phyloP scores from a whole-genome alignment of 1,140 invertebrate genomes.

The Eulimnadia texana region DNA sequence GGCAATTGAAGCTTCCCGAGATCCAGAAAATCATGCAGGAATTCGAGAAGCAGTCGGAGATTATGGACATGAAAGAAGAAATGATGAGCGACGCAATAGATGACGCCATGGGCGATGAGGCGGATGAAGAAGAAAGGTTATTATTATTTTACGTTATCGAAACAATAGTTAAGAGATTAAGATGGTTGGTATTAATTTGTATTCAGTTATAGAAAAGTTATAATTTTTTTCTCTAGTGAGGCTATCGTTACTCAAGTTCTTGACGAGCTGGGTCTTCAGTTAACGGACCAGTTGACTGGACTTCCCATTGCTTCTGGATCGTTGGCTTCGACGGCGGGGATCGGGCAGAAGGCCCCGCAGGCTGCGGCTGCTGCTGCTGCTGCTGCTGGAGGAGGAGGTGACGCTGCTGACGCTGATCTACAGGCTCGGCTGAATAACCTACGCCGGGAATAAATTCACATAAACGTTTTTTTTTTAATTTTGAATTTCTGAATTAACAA shows the following conservation, averaged over 20 bases:
- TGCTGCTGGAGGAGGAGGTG: slow-evolving; percentile 54
- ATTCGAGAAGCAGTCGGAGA: slow-evolving; percentile 98
- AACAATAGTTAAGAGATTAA: background rate
- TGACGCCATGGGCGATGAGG: slow-evolving; percentile 96
- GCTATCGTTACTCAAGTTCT: slow-evolving; percentile 84
- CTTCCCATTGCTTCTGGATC: slow-evolving; percentile 58
- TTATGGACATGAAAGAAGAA: slow-evolving; percentile 99
- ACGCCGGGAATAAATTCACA: slow-evolving; percentile 70
- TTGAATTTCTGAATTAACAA: too few species aligned
- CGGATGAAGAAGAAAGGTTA: slow-evolving; percentile 94
- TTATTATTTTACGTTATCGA: slow-evolving; percentile 7
- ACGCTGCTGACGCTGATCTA: slow-evolving; percentile 90
- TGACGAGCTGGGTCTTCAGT: slow-evolving; percentile 90
- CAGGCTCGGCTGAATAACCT: slow-evolving; percentile 88
- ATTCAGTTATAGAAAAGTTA: background rate
- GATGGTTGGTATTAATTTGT: background rate
- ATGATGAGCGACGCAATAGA: slow-evolving; percentile 99
- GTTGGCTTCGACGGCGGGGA: slow-evolving; percentile 32
- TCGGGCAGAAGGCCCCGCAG: slow-evolving; percentile 30
- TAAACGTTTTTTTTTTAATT: background rate
- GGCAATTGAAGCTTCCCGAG: slow-evolving; percentile 93
- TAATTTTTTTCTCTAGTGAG: slow-evolving; percentile 39
- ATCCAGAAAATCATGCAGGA: slow-evolving; percentile 98
- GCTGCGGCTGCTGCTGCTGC: slow-evolving; percentile 36
- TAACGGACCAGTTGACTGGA: slow-evolving; percentile 74